Conservation (phyloP, 2,797 vertebrate genomes). For the Syndactyla subalaris region DNA sequence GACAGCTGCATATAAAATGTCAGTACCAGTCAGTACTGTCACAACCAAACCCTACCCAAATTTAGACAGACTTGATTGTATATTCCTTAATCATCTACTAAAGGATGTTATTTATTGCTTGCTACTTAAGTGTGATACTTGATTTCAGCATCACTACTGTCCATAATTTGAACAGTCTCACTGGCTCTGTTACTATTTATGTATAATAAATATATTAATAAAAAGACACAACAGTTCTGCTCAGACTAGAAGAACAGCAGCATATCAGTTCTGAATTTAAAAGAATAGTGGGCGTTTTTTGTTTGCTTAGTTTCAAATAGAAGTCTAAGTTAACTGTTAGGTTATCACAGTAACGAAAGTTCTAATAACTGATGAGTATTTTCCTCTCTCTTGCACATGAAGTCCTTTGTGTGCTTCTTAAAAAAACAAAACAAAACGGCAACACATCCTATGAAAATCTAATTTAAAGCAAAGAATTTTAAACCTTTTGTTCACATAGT, state of each 20-base stretch:
- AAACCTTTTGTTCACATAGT: neutral
- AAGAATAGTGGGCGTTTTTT: neutral
- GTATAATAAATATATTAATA: neutral
- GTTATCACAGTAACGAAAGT: neutral
- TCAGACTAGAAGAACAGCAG: neutral
- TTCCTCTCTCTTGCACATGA: neutral
- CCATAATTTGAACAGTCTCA: neutral
- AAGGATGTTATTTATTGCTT: neutral
- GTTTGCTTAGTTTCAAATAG: neutral
- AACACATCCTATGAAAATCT: neutral
- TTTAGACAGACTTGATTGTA: neutral
- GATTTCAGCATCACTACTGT: neutral
- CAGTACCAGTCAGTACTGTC: neutral
- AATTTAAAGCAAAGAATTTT: neutral
- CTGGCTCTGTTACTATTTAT: neutral
- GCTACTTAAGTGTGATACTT: neutral
- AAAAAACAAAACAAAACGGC: neutral
- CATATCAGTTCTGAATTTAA: neutral
- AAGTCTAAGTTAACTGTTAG: neutral
- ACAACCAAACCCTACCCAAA: neutral
- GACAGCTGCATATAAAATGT: neutral
- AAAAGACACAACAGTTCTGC: neutral
- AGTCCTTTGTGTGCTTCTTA: rapidly evolving
- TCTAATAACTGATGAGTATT: neutral
- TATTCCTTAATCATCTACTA: neutral